Base-by-base conservation (phyloP, 2,113 vertebrate species). In the Bufo bufo region DNA sequence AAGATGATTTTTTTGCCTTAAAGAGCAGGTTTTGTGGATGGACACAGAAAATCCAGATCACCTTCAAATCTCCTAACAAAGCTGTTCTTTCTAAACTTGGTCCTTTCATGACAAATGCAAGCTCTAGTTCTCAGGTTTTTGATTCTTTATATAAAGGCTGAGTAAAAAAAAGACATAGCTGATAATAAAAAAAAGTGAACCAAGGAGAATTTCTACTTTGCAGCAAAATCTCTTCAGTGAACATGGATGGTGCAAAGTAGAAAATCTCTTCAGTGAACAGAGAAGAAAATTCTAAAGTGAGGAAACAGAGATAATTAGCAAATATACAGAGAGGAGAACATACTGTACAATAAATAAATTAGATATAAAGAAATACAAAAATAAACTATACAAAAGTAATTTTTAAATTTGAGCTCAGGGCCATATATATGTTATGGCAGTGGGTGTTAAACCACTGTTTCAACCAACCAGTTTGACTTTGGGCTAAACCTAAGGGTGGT, bases 81-180 rank as follows among this genome's bases (percentile, higher is more conserved):
- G 66, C n/a, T 45, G 12, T 72, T 72, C 33, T 72, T 3, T 45
- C 19, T 19, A 75, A 50, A 19, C 7, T 47, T 4, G 17, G 47
- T 49, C 72, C 33, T 75, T 75, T 75, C 72, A 49, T 47, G 72
- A 50, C 45, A 75, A 74, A 49, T 74, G 45, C 71, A 74, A 74
- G 71, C 71, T 47, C 45, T 23, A 75, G 45, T 75, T 75, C 45
- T 75, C 16, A 19, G 45, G 14, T 19, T 75, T 72, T 75, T 75
- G 43, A 75, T 75, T 75, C 72, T 49, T 72, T 23, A 17, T 49
- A 74, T 74, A 75, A 75, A 72, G 23, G 45, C 4, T 33, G 16
- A 12, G 45, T 13, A 0, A 72, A 72, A 45, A 45, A 75, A 75
- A 49, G 72, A 50, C 45, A 50, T 50, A 49, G 47, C 47, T 50